Base-by-base conservation (phyloP, 2,797 vertebrate species). In the Schizopygopsis pylzovi region DNA sequence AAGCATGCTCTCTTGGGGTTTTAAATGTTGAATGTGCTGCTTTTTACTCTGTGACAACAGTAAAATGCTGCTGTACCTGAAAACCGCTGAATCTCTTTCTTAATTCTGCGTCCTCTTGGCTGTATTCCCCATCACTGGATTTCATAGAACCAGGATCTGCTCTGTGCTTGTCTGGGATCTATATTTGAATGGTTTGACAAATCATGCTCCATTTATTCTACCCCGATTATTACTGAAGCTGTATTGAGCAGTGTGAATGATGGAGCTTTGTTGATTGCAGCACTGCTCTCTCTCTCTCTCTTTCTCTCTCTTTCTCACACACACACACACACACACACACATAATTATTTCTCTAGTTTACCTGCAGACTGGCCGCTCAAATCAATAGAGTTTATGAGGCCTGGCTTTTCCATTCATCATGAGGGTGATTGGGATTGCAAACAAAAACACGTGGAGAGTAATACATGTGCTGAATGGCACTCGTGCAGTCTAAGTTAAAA, bases 151-250 rank as follows among this genome's bases (percentile, higher is more conserved):
- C 39, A 83, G 54, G 39, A 75, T n/a, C 47, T 63, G 70, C 61
- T 47, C 25, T 73, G 37, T 39, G 85, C 85, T 86, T 56, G 68
- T 43, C 22, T 8, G 54, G 6, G 54, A 72, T 82, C 72, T 43
- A 52, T 37, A 87, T 75, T 56, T 82, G 83, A 83, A 90, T 85
- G 89, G 90, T 89, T 92, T 87, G 85, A 89, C 84, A 92, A 95
- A 92, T 91, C 91, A 93, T 90, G 93, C 92, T 93, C 92, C 93
- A 95, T 95, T 95, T 95, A 94, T 94, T 91, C 91, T 89, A 94
- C 93, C 92, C 91, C 93, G 94, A 93, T 95, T 94, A 94, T 93
- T 93, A 94, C 92, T 89, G 92, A 95, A 93, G 94, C 91, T 91
- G 92, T 92, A 87, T 90, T 92, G 90, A 92, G 91, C 92, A 86